Evolutionary conservation across 2,888 invertebrate genomes (phyloP), one percentile per base, ranked within the genome.

Genomic region (Apamea sordens): DNA sequence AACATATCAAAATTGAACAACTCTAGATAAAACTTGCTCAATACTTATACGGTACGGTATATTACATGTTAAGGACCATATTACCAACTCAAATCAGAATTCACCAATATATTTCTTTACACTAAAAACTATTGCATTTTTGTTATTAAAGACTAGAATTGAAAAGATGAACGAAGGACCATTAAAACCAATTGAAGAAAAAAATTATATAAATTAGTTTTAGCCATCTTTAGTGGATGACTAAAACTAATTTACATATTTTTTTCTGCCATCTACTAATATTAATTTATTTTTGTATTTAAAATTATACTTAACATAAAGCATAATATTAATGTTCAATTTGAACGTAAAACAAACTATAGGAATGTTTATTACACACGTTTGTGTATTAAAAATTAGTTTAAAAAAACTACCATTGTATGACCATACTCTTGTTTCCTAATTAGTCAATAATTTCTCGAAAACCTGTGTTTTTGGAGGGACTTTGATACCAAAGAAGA

Each of bases 391-490:
- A 50, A 24, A 69, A 0, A 84, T 36, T 59, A 11, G 61, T 59
- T 61, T 44, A 44, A 79, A 36, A 36, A 59, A 21, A 50, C 56
- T 53, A 77, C 1, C 15, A 41, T 68, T 28, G 32, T n/a, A 44
- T 41, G 3, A 69, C 78, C 44, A 63, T 77, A 53, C 50, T 68
- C 61, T 47, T 64, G 28, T 71, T 10, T 71, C 24, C 3, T n/a
- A 84, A 47, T n/a, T n/a, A 78, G 18, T 70, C 13, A 61, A 59
- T 44, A 0, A 28, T 53, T 68, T 68, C n/a, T 56, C 50, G n/a
- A 67, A 32, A 83, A 83, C 83, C 77, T 83, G 36, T 83, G 61
- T 69, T 53, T 76, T 79, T 84, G 84, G 79, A 80, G 84, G 84
- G 80, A 80, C 24, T 84, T 47, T 10, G 56, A 56, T 64, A 47